phyloP scores from a whole-genome alignment of 2,113 vertebrate genomes.

The Picathartes gymnocephalus region DNA sequence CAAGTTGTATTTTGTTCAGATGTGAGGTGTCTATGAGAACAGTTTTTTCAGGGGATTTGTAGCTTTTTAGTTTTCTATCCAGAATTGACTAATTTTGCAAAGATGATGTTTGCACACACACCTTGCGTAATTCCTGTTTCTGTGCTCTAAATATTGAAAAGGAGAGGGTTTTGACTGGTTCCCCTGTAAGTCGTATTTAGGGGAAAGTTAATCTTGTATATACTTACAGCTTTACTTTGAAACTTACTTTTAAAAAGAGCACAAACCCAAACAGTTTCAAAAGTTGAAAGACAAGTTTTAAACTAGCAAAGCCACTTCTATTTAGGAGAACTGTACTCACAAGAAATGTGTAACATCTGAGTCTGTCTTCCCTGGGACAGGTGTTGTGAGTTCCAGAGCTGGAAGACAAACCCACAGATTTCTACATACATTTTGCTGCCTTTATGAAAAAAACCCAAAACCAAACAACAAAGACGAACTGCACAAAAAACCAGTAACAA shows the following conservation, averaged over 20 bases:
- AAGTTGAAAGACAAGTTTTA: background rate
- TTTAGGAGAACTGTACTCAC: background rate
- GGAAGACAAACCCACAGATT: background rate
- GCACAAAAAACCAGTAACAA: background rate
- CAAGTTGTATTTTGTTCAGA: conserved; percentile 56
- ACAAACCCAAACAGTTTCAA: background rate
- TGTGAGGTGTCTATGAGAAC: conserved; percentile 49
- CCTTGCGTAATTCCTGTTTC: conserved; percentile 47
- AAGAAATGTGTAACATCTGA: background rate
- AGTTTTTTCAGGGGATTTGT: background rate
- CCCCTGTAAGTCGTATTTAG: background rate
- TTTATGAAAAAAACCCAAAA: background rate
- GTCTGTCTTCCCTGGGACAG: background rate
- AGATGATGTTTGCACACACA: conserved; percentile 47
- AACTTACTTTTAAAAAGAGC: background rate
- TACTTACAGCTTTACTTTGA: background rate
- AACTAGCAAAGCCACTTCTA: background rate
- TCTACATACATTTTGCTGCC: background rate
- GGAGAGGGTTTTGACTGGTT: conserved; percentile 23
- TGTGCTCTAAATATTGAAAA: conserved; percentile 63
- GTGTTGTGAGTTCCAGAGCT: background rate
- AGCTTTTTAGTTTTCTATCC: conserved; percentile 52
- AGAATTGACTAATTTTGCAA: conserved; percentile 59
- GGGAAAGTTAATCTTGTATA: conserved; percentile 41
- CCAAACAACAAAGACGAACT: background rate